A percentile compares a stretch with the other conserved stretches of the same genome.
These are phyloP conservation scores for Dynastes tityus DNA, from an alignment of 2,888 invertebrate species.

Conservation along the genomic window DNA sequence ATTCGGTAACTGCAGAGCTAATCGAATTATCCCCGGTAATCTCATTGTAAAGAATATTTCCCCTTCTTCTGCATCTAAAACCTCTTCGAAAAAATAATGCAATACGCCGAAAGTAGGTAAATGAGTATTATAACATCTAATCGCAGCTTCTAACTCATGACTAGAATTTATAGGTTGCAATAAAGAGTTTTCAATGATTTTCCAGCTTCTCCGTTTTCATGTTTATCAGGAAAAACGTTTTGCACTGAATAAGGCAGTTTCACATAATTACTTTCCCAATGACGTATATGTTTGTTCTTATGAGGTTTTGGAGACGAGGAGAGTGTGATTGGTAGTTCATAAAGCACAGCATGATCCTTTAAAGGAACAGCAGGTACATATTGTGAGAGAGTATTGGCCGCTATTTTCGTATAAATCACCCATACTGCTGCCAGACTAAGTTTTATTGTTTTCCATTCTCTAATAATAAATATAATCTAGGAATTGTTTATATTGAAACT, in stretches of 20 bases:
- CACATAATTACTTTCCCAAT: slow-evolving; percentile 89
- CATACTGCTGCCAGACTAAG: slow-evolving; percentile 70
- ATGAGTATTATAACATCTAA: slow-evolving; percentile 81
- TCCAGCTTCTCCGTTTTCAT: slow-evolving; percentile 79
- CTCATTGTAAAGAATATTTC: slow-evolving; percentile 80
- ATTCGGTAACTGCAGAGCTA: slow-evolving; percentile 86
- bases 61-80: slow-evolving; percentile 80
- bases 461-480: slow-evolving; percentile 2
- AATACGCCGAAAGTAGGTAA: slow-evolving; percentile 80
- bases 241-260: slow-evolving; percentile 88
- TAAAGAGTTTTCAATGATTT: slow-evolving; percentile 79
- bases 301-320: slow-evolving; percentile 77
- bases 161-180: slow-evolving; percentile 77
- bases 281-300: slow-evolving; percentile 74
- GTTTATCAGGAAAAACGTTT: slow-evolving; percentile 82
- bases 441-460: slow-evolving; percentile 31
- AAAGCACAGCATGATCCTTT: slow-evolving; percentile 78
- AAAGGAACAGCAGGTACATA: slow-evolving; percentile 76
- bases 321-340: slow-evolving; percentile 76
- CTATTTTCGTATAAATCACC: slow-evolving; percentile 70
- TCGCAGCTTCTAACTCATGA: slow-evolving; percentile 79
- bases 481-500: no score
- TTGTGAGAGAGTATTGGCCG: slow-evolving; percentile 68
- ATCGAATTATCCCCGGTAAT: slow-evolving; percentile 83
- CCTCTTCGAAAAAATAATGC: slow-evolving; percentile 80